Percentiles rank a stretch among this genome's conserved stretches.
phyloP scores from a whole-genome alignment of 2,797 vertebrate genomes.

The Aselliscus stoliczkanus region DNA sequence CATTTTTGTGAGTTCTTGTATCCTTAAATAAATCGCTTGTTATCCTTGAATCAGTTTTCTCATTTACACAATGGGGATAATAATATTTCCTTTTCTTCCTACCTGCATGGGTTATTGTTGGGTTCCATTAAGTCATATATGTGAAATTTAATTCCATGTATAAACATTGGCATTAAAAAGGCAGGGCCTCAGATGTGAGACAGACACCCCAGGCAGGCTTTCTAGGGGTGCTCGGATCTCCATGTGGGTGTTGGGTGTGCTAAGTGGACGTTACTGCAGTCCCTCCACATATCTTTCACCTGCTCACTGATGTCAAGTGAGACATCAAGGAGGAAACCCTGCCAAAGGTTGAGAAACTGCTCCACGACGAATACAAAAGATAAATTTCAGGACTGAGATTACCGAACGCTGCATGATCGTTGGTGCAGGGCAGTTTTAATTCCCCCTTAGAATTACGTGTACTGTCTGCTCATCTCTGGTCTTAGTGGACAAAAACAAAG shows the following conservation, averaged over 20 bases:
- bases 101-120: not conserved
- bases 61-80: not conserved
- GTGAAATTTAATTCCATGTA: not conserved
- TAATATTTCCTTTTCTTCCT: not conserved
- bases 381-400: not conserved
- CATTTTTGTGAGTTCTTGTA: not conserved
- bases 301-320: not conserved
- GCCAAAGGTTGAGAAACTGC: not conserved
- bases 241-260: no score
- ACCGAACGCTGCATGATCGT: not conserved
- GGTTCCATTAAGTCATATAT: not conserved
- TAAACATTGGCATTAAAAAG: not conserved
- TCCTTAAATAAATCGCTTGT: not conserved
- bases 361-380: not conserved
- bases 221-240: not conserved
- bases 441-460: not conserved
- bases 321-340: not conserved
- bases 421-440: not conserved
- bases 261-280: no score
- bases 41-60: not conserved
- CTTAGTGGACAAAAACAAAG: not conserved
- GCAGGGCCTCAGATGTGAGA: not conserved
- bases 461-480: not conserved
- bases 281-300: not conserved
- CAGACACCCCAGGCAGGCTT: not conserved